phyloP scores from a whole-genome alignment of 2,113 vertebrate genomes.

The Varanus salvator region DNA sequence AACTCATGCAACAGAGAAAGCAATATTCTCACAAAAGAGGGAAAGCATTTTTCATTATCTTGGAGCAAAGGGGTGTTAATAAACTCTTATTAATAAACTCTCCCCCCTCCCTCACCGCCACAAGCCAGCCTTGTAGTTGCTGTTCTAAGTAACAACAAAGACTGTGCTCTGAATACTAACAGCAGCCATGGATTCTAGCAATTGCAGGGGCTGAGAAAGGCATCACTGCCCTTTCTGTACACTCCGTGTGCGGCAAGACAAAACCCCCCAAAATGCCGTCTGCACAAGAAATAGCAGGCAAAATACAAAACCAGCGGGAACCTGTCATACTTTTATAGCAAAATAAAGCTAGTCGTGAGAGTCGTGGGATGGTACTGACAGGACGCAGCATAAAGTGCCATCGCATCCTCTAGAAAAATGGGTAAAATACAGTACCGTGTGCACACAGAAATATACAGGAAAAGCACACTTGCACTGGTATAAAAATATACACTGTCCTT shows the following conservation, averaged over 20 bases:
- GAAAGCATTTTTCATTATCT: slow-evolving; percentile 47
- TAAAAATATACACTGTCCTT: slow-evolving; percentile 82
- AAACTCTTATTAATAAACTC: slow-evolving; percentile 30
- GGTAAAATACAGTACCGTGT: slow-evolving; percentile 57
- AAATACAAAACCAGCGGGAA: slow-evolving; percentile 51
- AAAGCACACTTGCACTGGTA: slow-evolving; percentile 73
- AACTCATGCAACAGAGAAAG: slow-evolving; percentile 73
- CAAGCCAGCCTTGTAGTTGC: slow-evolving; percentile 4
- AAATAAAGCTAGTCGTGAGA: slow-evolving; percentile 68
- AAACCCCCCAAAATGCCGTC: slow-evolving; percentile 30
- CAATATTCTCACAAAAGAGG: slow-evolving; percentile 19
- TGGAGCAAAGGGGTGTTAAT: background rate
- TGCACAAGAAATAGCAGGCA: slow-evolving; percentile 50
- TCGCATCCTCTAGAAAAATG: slow-evolving; percentile 70
- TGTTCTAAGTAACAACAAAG: slow-evolving; percentile 32
- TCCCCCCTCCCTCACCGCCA: background rate
- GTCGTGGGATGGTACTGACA: slow-evolving; percentile 52
- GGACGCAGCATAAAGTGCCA: slow-evolving; percentile 69
- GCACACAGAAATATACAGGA: slow-evolving; percentile 71
- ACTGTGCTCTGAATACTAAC: background rate
- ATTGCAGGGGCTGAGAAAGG: background rate
- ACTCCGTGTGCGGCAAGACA: slow-evolving; percentile 35
- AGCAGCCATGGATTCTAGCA: slow-evolving; percentile 10
- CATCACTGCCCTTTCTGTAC: slow-evolving; percentile 43
- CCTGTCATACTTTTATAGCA: slow-evolving; percentile 52